Evolutionary conservation across 2,797 vertebrate species (phyloP), one percentile per base, ranked within the genome.

Genomic region (Enoplosus armatus): DNA sequence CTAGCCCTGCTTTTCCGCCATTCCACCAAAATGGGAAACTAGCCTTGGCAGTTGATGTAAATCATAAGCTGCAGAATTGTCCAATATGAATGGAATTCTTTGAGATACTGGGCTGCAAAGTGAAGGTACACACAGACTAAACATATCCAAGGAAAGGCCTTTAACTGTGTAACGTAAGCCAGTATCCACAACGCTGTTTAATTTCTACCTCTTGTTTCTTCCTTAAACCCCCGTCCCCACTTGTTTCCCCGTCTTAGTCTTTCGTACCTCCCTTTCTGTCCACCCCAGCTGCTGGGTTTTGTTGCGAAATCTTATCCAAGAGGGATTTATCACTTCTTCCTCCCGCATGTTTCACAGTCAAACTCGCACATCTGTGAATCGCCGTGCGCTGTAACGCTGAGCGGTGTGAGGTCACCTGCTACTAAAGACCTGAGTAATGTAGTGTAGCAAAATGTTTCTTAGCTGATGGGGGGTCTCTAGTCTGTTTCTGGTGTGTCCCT

Each of bases 361-460:
- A 90, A 85, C 71, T 67, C 76, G 51, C 43, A 69, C 65, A 83
- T 80, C 71, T 69, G 70, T 82, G 72, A 79, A 87, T 84, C 77
- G 79, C 91, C 77, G 55, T 50, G 4, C 66, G 78, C 82, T 84
- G 24, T 71, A 80, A 77, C 20, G 70, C 70, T 55, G 80, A 85
- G 80, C 24, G 15, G 31, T 41, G 72, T 85, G 85, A 85, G 73
- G 53, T 80, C 33, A 12, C 65, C 61, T 58, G 83, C 39, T 66
- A 61, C 85, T 87, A 84, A 90, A 90, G 85, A 84, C 41, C 65
- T 69, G 79, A 79, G 77, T 90, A 91, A 91, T 91, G 88, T 83
- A 82, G 83, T 87, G 85, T 81, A 56, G 79, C 85, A 71, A 84
- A 90, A 85, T 86, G 80, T 82, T 85, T 86, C 65, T 33, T 1